These are phyloP conservation scores for Melozone crissalis DNA, from an alignment of 2,113 vertebrate species.

Conservation along the genomic window DNA sequence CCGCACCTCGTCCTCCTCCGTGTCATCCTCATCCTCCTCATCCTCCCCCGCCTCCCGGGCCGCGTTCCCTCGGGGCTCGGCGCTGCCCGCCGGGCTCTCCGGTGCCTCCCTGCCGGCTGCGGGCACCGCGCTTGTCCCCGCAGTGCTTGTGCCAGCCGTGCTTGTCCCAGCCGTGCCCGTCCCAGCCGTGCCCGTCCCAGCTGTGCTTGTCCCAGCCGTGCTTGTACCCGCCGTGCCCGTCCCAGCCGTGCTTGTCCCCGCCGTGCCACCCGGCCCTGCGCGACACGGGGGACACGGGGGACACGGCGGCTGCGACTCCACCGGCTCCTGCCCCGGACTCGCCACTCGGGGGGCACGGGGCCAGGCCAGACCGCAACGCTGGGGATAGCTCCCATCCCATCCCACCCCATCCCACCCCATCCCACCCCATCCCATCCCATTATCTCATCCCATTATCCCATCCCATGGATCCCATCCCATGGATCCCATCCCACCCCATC, in stretches of 20 bases:
- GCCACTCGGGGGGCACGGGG: too few relatives aligned
- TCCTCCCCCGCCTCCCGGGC: not conserved
- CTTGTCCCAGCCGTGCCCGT: not conserved
- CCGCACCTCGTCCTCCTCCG: slow-evolving; percentile 62
- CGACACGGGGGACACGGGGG: slow-evolving; percentile 47
- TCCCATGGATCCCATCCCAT: too few relatives aligned
- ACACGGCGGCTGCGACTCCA: not conserved
- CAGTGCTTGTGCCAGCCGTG: not conserved
- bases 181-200: too few relatives aligned
- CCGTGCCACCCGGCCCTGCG: slow-evolving; percentile 32
- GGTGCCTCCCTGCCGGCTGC: accelerated
- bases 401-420: too few relatives aligned
- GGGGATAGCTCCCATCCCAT: too few relatives aligned
- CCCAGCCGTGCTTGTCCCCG: not conserved
- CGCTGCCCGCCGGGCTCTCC: not conserved
- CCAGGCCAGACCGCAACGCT: too few relatives aligned
- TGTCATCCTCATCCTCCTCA: slow-evolving; percentile 16
- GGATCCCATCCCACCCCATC: too few relatives aligned
- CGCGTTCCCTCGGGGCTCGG: not conserved
- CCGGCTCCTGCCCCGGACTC: not conserved
- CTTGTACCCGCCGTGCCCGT: not conserved
- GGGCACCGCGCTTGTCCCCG: not conserved
- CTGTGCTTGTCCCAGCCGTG: too few relatives aligned
- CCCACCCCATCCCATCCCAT: too few relatives aligned
- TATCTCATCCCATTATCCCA: too few relatives aligned